phyloP scores from a whole-genome alignment of 2,888 invertebrate species.

The Ditula angustiorana region DNA sequence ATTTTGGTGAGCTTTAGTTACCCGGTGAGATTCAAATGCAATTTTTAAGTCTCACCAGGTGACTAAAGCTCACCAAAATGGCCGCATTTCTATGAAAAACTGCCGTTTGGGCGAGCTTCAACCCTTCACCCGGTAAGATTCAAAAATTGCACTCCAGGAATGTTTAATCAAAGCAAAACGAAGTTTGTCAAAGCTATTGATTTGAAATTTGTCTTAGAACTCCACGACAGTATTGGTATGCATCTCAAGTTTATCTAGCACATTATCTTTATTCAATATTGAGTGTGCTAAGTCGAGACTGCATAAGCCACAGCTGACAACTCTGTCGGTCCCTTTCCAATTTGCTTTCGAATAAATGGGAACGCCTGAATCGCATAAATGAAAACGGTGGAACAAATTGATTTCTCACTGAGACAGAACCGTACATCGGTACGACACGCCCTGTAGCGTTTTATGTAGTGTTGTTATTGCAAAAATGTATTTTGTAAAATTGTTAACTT shows the following conservation, averaged over 20 bases:
- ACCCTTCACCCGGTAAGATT: too few relatives aligned
- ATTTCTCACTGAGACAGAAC: conserved; percentile 82
- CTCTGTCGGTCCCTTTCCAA: conserved; percentile 81
- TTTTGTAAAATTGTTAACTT: conserved; percentile 48
- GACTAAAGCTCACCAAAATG: too few relatives aligned
- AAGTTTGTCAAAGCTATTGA: background rate
- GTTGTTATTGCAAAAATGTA: conserved; percentile 36
- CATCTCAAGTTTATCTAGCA: background rate
- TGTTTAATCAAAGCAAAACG: too few relatives aligned
- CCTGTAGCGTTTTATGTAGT: conserved; percentile 45
- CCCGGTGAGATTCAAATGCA: too few relatives aligned
- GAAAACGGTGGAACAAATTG: conserved; percentile 83
- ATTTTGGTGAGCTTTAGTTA: too few relatives aligned
- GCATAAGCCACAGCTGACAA: conserved; percentile 81
- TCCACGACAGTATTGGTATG: background rate
- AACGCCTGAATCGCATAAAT: conserved; percentile 80
- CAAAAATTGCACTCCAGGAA: too few relatives aligned
- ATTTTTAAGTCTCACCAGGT: too few relatives aligned
- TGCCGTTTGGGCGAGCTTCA: too few relatives aligned
- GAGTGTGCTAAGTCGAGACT: conserved; percentile 58
- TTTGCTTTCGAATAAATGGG: conserved; percentile 82
- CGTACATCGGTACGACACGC: conserved; percentile 44
- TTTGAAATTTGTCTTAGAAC: background rate
- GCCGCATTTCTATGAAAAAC: too few relatives aligned
- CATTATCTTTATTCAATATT: background rate